Conservation (phyloP, 2,113 vertebrate species). For the Chaetodon auriga region DNA sequence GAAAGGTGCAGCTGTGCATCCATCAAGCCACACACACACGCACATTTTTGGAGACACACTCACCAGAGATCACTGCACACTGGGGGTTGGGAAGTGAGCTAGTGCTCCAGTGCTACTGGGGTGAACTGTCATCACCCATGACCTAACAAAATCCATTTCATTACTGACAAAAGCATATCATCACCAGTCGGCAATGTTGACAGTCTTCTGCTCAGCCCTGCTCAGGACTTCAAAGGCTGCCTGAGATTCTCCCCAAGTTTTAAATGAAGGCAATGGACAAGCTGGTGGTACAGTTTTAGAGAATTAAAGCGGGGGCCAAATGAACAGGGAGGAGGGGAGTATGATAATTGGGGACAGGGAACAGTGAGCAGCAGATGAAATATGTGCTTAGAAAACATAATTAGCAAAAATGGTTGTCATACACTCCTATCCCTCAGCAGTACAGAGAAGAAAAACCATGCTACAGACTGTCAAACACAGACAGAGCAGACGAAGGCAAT, state of each 20-base stretch:
- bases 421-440: conserved; percentile 35
- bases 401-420: conserved; percentile 64
- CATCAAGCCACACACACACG: conserved; percentile 30
- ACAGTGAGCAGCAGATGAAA: conserved; percentile 66
- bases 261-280: conserved; percentile 70
- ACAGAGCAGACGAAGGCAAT: conserved; percentile 30
- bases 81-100: conserved; percentile 14
- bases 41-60: conserved; percentile 40
- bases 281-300: conserved; percentile 43
- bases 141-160: conserved; percentile 56
- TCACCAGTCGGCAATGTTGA: conserved; percentile 49
- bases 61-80: conserved; percentile 33
- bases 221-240: conserved; percentile 45
- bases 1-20: conserved; percentile 70
- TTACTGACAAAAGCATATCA: conserved; percentile 43
- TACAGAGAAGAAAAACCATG: conserved; percentile 37
- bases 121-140: conserved; percentile 56
- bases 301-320: conserved; percentile 54
- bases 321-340: conserved; percentile 36
- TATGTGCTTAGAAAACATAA: conserved; percentile 74
- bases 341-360: conserved; percentile 62
- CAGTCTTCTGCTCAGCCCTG: conserved; percentile 19
- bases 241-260: conserved; percentile 36
- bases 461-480: conserved; percentile 40
- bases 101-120: conserved; percentile 39